phyloP scores from a whole-genome alignment of 2,113 vertebrate species.

The Coptodon bakossiorum region DNA sequence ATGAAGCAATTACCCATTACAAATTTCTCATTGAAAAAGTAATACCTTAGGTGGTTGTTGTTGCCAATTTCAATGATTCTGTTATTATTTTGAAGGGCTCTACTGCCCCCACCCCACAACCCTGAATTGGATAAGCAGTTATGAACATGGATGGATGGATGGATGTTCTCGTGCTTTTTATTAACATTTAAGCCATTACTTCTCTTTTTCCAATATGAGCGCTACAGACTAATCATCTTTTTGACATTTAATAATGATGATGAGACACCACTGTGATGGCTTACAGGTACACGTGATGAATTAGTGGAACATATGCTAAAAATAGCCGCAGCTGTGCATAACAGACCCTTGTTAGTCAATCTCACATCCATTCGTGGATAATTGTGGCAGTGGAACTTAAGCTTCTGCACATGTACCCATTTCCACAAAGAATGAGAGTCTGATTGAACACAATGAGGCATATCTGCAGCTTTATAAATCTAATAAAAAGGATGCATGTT shows the following conservation, averaged over 20 bases:
- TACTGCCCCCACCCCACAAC: not conserved
- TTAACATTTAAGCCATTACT: not conserved
- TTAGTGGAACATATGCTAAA: not conserved
- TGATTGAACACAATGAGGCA: not conserved
- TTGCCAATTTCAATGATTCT: not conserved
- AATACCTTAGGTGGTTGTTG: not conserved
- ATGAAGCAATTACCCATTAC: not conserved
- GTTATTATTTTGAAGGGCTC: not conserved
- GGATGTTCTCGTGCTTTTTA: not conserved
- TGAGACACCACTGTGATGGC: not conserved
- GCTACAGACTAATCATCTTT: not conserved
- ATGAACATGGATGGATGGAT: not conserved
- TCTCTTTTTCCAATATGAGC: not conserved
- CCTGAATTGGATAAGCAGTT: not conserved
- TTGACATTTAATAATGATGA: not conserved
- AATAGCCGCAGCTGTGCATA: not conserved
- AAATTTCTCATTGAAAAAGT: not conserved
- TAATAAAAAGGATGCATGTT: not conserved
- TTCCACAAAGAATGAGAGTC: not conserved
- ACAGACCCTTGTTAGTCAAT: not conserved
- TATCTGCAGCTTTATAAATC: not conserved
- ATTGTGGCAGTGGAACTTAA: not conserved
- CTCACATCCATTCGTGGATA: not conserved
- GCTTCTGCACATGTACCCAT: not conserved
- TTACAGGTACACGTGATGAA: not conserved